These are phyloP conservation scores for Rotaria magnacalcarata DNA, from an alignment of 2,888 invertebrate species.

Conservation along the genomic window DNA sequence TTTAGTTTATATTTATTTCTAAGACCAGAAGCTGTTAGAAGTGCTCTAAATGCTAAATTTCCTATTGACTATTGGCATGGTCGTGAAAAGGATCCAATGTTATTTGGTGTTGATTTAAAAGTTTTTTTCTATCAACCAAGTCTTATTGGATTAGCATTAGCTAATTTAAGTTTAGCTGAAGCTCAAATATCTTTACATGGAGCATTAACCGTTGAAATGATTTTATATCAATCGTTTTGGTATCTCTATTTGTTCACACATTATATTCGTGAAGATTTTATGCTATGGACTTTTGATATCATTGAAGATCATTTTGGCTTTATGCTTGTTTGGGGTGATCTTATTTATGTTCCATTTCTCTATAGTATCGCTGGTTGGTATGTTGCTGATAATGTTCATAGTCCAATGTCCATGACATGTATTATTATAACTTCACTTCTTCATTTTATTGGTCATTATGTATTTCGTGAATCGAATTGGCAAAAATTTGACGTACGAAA, in stretches of 20 bases:
- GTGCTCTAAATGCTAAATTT: not conserved
- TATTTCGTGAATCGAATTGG: slow-evolving; percentile 24
- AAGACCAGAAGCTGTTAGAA: not conserved
- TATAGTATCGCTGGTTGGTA: not conserved
- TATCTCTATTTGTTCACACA: not conserved
- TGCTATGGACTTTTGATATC: slow-evolving; percentile 7
- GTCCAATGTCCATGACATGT: not conserved
- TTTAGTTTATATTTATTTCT: not conserved
- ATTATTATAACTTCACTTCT: not conserved
- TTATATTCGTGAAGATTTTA: slow-evolving; percentile 12
- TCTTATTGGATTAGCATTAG: not conserved
- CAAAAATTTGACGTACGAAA: slow-evolving; percentile 5
- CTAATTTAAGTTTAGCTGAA: not conserved
- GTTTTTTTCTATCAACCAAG: slow-evolving; percentile 14
- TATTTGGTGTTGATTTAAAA: not conserved
- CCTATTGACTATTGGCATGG: not conserved
- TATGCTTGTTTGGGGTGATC: slow-evolving; percentile 17
- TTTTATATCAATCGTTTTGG: not conserved
- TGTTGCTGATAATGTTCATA: not conserved
- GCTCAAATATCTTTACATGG: not conserved
- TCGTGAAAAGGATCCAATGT: slow-evolving; percentile 9
- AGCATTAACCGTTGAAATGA: not conserved
- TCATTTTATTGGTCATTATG: not conserved
- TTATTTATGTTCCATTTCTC: not conserved
- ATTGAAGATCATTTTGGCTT: slow-evolving; percentile 16